Percentiles rank a stretch among this genome's conserved stretches.
phyloP scores from a whole-genome alignment of 2,888 invertebrate species.

The Clusia tigrina region DNA sequence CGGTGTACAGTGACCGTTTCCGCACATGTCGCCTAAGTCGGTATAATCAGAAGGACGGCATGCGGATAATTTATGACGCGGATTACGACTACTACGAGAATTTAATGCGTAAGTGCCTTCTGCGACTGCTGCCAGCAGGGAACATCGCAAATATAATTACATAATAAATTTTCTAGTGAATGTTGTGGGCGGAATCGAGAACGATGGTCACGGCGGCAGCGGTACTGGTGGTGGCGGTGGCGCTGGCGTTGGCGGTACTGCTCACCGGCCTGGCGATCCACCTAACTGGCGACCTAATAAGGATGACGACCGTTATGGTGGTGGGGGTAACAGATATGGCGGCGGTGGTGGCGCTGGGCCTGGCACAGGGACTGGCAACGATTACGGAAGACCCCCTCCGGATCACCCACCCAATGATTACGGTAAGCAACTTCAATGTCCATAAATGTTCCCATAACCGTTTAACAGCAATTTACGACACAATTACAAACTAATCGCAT shows the following conservation, averaged over 20 bases:
- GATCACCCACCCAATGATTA: conserved; percentile 49
- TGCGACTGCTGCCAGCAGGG: conserved; percentile 25
- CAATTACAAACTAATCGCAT: conserved; percentile 15
- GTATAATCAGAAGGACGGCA: conserved; percentile 87
- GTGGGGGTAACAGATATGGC: conserved; percentile 54
- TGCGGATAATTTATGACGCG: conserved; percentile 87
- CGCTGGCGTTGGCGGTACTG: no score
- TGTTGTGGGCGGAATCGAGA: conserved; percentile 61
- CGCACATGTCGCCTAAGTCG: conserved; percentile 84
- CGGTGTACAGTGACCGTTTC: conserved; percentile 86
- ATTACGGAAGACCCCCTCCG: conserved; percentile 59
- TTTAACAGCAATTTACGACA: conserved; percentile 1
- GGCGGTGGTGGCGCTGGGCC: conserved; percentile 59
- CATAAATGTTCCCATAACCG: no score
- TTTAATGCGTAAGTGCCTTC: conserved; percentile 80
- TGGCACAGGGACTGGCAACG: conserved; percentile 53
- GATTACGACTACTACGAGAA: conserved; percentile 94
- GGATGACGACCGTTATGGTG: conserved; percentile 67
- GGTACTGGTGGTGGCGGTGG: conserved; percentile 49
- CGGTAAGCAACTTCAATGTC: conserved; percentile 52
- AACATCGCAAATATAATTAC: conserved; percentile 16
- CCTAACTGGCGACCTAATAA: conserved; percentile 63
- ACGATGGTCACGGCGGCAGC: conserved; percentile 50
- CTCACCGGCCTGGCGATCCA: conserved; percentile 57
- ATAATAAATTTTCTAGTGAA: conserved; percentile 54